Base-by-base conservation (phyloP, 2,888 invertebrate species). In the Scrobipalpa atriplicella region DNA sequence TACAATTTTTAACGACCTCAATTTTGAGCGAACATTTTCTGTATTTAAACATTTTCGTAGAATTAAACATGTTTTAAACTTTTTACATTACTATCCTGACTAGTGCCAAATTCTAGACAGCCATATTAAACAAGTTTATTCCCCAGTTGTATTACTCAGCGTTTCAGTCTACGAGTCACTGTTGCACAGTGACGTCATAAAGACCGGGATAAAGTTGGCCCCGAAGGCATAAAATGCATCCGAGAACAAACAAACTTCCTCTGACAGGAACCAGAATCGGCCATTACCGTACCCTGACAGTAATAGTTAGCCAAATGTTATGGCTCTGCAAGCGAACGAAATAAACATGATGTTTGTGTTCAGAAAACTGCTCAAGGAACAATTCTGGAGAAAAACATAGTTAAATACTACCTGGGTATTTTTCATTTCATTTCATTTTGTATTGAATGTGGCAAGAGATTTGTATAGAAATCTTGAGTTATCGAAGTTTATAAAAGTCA, bases 171-270 rank as follows among this genome's bases (percentile, higher is more conserved):
- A 21, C 36, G 56, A 56, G n/a, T 38, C 38, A 16, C 54, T 56
- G 54, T 58, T 38, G 58, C 58, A 16, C 36, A 38, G 36, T 62
- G 43, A 62, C 47, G 29, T 21, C 16, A 62, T 62, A 62, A 47
- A 62, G 47, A 41, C 47, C 21, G 10, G 56, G 54, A 21, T 64
- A 52, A 63, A 68, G 68, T 68, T 67, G 41, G 19, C 66, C 70
- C 71, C 69, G 56, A 62, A 69, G 71, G 71, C 67, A 73, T 70
- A 70, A 71, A 71, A 71, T 67, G 66, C 66, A 66, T 68, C 18
- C 18, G 52, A 58, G 56, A 67, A 65, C 65, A 64, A 64, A 67
- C 67, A 62, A 71, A 71, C 65, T 69, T 71, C n/a, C n/a, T 63
- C 62, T 56, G 66, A 64, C 62, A 66, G 56, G 41, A 62, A 47